Evolutionary conservation across 2,797 vertebrate genomes (phyloP), one percentile per base, ranked within the genome.

Genomic region (Limosa lapponica): DNA sequence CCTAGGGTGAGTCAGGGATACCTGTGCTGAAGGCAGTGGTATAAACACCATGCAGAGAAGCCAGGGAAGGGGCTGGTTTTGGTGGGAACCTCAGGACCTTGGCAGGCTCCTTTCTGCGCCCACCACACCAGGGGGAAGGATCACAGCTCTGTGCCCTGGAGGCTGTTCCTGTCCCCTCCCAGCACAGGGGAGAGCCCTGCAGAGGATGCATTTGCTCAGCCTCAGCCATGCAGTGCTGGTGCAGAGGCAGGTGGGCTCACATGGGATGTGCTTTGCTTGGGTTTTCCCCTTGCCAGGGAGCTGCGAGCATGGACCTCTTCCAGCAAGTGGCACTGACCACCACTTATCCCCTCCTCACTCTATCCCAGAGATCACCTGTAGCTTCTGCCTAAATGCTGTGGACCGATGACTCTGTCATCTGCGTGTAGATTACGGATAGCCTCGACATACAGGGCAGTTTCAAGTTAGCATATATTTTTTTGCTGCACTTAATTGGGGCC

Each of bases 161-260:
- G 39, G 8, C 24, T 23, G 6, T 25, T 27, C 16, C 59, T 58
- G 25, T 27, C 32, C 0, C 0, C 6, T 43, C 5, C 55, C 9
- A 14, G 59, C 11, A 10, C 2, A 3, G 54, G 15, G 19, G 30
- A 80, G n/a, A 64, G 11, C 32, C 43, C 11, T 8, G 2, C 1
- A 0, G 37, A 41, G 37, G 44, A 28, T 44, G 14, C 0, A 0
- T 15, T 48, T 30, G 5, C 58, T 39, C 11, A 0, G 32, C 12
- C 57, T 34, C 69, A 52, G 48, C n/a, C 13, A 0, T 2, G 32
- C 20, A 8, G 1, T 1, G 28, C 66, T 34, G 57, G 23, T 9
- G 34, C 46, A 55, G 57, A n/a, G 17, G 37, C 32, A 67, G 80
- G 10, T 6, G 72, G 36, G 73, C 39, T 90, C 44, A 5, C 19